Base-by-base conservation (phyloP, 2,888 invertebrate genomes). In the Parthenolecanium corni region DNA sequence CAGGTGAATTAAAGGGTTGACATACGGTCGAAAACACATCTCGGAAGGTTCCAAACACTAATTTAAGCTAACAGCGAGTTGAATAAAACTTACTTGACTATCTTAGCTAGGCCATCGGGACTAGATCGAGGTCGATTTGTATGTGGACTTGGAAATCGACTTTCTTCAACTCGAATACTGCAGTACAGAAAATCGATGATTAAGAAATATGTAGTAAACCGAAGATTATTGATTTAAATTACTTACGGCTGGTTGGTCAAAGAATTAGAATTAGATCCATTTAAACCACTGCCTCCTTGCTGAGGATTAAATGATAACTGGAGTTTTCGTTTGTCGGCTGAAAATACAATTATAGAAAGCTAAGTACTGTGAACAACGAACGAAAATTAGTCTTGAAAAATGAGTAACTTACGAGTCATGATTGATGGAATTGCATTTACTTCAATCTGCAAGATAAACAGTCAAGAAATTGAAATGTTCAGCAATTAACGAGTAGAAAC, bases 121-220 rank as follows among this genome's bases (percentile, higher is more conserved):
- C 38, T 51, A 20, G 49, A 61, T 9, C 49, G 49, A n/a, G 49
- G 61, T 9, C 49, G 61, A 9, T 36, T n/a, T 3, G 31, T 14
- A 9, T 38, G 20, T 11, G 49, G 61, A 51, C 21, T 23, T 3
- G 38, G 24, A n/a, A 31, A 20, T 51, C 38, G 49, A 21, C 40
- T 49, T 61, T 61, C 61, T 61, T 58, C 57, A 31, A 49, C 38
- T 24, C 61, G 47, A 12, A 49, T 40, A 6, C 58, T 61, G 31
- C 21, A 21, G n/a, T n/a, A 6, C 31, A 31, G 31, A 20, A 46
- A 47, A 58, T 1, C 21, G 46, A 25, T 1, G 24, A 16, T 16
- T 23, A 23, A 49, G 49, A 49, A 2, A 21, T 21, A 12, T 9
- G n/a, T 1, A 49, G 9, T 49, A 49, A 18, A 14, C 21, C 1